phyloP scores from a whole-genome alignment of 2,113 vertebrate genomes.

The Hirundichthys speculiger region DNA sequence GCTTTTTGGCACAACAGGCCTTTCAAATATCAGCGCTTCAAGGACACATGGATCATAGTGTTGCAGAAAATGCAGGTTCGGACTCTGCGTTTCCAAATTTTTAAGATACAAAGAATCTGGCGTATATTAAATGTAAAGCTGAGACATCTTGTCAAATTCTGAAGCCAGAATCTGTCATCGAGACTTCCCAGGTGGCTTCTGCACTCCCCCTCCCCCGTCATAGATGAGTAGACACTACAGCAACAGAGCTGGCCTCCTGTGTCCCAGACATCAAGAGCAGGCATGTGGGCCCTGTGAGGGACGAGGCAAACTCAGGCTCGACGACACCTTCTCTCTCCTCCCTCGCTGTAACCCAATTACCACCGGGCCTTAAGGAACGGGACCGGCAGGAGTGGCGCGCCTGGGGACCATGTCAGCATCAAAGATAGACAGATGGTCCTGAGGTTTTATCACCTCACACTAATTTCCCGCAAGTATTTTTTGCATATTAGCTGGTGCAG shows the following conservation, averaged over 20 bases:
- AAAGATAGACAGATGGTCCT: slow-evolving; percentile 64
- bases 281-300: slow-evolving; percentile 49
- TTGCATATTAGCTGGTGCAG: slow-evolving; percentile 28
- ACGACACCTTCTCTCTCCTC: slow-evolving; percentile 13
- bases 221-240: slow-evolving; percentile 6
- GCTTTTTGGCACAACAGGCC: no score
- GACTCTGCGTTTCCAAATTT: no score
- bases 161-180: slow-evolving; percentile 14
- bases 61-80: no score
- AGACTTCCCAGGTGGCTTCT: background rate
- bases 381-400: slow-evolving; percentile 38
- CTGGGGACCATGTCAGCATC: slow-evolving; percentile 49
- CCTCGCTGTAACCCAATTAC: slow-evolving; percentile 62
- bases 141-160: slow-evolving; percentile 1
- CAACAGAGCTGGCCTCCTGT: slow-evolving; percentile 41
- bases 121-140: slow-evolving; percentile 5
- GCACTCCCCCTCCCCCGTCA: background rate
- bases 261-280: slow-evolving; percentile 59
- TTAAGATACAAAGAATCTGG: no score
- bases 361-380: slow-evolving; percentile 49
- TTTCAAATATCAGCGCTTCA: no score
- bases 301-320: slow-evolving; percentile 39
- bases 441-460: slow-evolving; percentile 59
- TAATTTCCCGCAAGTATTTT: slow-evolving; percentile 44
- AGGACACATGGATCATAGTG: no score